Evolutionary conservation across 2,113 vertebrate species (phyloP).

Genomic region (Dascyllus trimaculatus): DNA sequence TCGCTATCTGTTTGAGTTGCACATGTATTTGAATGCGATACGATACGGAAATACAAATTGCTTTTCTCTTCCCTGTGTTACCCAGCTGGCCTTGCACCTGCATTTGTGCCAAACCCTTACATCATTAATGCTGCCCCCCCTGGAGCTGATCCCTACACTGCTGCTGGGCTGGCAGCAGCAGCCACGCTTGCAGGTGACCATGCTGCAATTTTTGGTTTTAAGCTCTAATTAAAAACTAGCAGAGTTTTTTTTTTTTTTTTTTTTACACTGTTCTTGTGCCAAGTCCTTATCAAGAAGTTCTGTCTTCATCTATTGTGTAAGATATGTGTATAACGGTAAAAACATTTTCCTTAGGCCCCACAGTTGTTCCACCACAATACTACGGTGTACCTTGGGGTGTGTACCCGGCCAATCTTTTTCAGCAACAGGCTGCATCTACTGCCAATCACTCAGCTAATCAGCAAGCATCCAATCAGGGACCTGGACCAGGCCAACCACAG

Average conservation of each 20-base stretch:
- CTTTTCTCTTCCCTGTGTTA: slow-evolving; percentile 58
- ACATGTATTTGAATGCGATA: slow-evolving; percentile 16
- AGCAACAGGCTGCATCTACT: slow-evolving; percentile 93
- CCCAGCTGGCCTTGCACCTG: slow-evolving; percentile 95
- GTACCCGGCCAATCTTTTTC: slow-evolving; percentile 98
- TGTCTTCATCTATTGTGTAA: not conserved
- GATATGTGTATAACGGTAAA: not conserved
- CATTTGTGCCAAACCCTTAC: slow-evolving; percentile 99
- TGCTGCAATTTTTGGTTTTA: not conserved
- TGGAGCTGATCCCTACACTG: slow-evolving; percentile 96
- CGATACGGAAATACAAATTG: slow-evolving; percentile 26
- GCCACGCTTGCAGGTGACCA: slow-evolving; percentile 92
- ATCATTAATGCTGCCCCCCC: slow-evolving; percentile 97
- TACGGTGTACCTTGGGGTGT: slow-evolving; percentile 98
- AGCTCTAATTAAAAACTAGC: not conserved
- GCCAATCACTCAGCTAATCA: slow-evolving; percentile 89
- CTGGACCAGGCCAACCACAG: slow-evolving; percentile 92
- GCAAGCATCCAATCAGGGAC: slow-evolving; percentile 94
- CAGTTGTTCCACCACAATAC: slow-evolving; percentile 98
- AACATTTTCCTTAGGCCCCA: slow-evolving; percentile 86
- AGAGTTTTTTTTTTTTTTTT: not conserved
- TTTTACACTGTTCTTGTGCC: slow-evolving; percentile 3
- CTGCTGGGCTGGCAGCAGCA: slow-evolving; percentile 95
- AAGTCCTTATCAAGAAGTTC: not conserved
- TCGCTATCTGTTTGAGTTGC: not conserved